phyloP scores from a whole-genome alignment of 2,113 vertebrate species.

The Catagonus wagneri region DNA sequence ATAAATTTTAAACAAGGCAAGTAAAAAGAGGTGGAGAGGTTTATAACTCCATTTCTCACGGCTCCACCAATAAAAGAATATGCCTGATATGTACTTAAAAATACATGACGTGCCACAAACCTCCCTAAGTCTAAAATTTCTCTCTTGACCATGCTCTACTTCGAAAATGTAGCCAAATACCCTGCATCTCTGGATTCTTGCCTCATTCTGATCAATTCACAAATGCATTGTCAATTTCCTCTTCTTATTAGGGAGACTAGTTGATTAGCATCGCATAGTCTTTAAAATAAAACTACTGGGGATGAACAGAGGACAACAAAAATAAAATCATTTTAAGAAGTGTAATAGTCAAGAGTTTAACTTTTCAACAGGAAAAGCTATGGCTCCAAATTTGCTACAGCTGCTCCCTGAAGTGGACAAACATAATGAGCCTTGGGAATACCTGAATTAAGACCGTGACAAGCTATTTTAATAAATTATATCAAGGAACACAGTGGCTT shows the following conservation, averaged over 20 bases:
- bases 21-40: slow-evolving; percentile 59
- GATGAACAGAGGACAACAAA: background rate
- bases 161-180: background rate
- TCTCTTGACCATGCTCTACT: background rate
- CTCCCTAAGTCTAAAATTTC: slow-evolving; percentile 8
- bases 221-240: slow-evolving; percentile 15
- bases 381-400: background rate
- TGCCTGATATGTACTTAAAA: slow-evolving; percentile 26
- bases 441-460: slow-evolving; percentile 50
- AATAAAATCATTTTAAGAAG: slow-evolving; percentile 33
- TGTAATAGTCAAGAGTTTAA: background rate
- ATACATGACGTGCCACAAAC: background rate
- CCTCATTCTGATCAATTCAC: slow-evolving; percentile 7
- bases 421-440: slow-evolving; percentile 59
- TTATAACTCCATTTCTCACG: slow-evolving; percentile 62
- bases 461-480: slow-evolving; percentile 70
- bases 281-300: slow-evolving; percentile 54
- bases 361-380: slow-evolving; percentile 53
- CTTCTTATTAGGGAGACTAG: background rate
- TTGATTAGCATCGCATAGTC: background rate
- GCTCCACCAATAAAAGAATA: slow-evolving; percentile 55
- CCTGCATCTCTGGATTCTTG: background rate
- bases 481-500: slow-evolving; percentile 59
- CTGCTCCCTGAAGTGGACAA: slow-evolving; percentile 50
- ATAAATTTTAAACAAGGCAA: slow-evolving; percentile 75